Conservation (phyloP, 2,888 invertebrate genomes). For the Rhagonycha lutea region DNA sequence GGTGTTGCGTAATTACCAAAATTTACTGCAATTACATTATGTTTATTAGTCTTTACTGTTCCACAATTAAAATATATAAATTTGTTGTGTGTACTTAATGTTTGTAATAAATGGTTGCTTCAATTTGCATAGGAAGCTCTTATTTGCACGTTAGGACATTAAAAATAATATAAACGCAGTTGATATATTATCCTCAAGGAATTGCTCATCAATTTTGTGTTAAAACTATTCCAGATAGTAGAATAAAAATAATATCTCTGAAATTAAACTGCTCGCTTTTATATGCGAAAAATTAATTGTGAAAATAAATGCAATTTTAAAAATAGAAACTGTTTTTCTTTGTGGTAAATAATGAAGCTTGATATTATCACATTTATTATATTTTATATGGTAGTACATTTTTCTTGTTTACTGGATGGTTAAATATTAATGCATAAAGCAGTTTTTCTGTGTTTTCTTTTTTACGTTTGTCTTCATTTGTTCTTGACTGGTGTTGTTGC, state of each 20-base stretch:
- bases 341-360: not conserved
- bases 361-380: not conserved
- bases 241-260: not conserved
- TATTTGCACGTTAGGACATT: not conserved
- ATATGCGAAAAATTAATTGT: not conserved
- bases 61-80: not conserved
- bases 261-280: not conserved
- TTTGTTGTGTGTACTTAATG: not conserved
- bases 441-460: not conserved
- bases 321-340: not conserved
- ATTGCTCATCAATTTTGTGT: not conserved
- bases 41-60: not conserved
- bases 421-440: slow-evolving; percentile 8
- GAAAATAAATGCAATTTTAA: not conserved
- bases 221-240: not conserved
- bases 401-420: slow-evolving; percentile 12
- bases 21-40: not conserved
- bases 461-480: not conserved
- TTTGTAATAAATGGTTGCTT: not conserved
- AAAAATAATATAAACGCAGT: not conserved
- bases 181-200: not conserved
- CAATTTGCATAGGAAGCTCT: not conserved
- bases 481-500: not conserved
- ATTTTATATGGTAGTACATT: slow-evolving; percentile 6
- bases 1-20: not conserved